Evolutionary conservation across 2,888 invertebrate genomes (phyloP), one percentile per base, ranked within the genome.

Genomic region (Sipha maydis): DNA sequence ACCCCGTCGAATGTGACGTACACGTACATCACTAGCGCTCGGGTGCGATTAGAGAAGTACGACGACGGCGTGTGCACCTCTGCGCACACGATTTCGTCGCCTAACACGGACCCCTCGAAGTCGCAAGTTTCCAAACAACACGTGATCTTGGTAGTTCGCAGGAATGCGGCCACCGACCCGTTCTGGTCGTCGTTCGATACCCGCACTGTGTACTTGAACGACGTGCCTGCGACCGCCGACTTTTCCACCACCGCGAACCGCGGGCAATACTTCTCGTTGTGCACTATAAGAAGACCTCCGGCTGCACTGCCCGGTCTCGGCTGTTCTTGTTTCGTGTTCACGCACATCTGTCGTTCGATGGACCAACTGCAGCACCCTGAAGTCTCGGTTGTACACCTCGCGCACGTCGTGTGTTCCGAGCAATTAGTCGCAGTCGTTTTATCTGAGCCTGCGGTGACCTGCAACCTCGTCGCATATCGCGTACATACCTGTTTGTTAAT

Each of bases 311-410:
- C 19, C 34, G 75, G 7, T n/a, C 21, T 2, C 61, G 0, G 75
- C n/a, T 7, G 28, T 61, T 14, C 84, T 48, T 48, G 11, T 48
- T 48, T 48, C 14, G 48, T 48, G 48, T 14, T 48, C 48, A 48
- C 11, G 48, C 48, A 84, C 11, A 25, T 31, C 84, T 84, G 84
- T 25, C 1, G 19, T 21, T 38, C 31, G 8, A 84, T 3, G 2
- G 84, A 76, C 84, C 84, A 84, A 28, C 61, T 61, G 31, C 84
- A 84, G 8, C 9, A 34, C n/a, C 61, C 14, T 14, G 48, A 48
- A 21, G 56, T 28, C 0, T 41, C 4, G 4, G 21, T 21, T 0
- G 84, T 25, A 48, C 84, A 84, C 28, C 8, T 76, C 17, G 7
- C 21, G 21, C 84, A 84, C 61, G 76, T 67, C 76, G 14, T 28